Conservation (phyloP, 2,113 vertebrate genomes). For the Chionomys nivalis region DNA sequence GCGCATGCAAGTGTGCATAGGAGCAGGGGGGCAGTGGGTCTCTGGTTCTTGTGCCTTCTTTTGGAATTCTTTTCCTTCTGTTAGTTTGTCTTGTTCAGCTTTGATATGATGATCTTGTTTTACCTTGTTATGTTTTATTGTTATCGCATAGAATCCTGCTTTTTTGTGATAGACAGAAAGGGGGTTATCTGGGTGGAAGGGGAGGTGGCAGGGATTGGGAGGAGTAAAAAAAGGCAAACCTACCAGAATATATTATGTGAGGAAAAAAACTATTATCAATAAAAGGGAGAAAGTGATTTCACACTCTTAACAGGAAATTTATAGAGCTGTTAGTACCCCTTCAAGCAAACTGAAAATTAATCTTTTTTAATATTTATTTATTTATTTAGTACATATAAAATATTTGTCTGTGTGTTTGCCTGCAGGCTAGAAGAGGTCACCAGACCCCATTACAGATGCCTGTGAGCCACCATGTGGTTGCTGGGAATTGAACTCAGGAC, state of each 20-base stretch:
- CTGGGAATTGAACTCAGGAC: no score
- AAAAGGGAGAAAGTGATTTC: neutral
- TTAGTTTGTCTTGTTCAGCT: neutral
- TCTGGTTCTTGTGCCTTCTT: neutral
- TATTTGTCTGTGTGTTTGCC: no score
- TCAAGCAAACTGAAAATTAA: neutral
- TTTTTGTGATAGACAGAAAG: neutral
- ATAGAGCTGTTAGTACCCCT: neutral
- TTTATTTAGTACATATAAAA: no score
- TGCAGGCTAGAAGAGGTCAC: no score
- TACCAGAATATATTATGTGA: no score
- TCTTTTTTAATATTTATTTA: no score
- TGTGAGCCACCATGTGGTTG: no score
- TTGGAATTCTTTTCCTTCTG: neutral
- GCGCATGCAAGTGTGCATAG: no score
- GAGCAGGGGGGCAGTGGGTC: no score
- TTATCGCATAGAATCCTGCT: neutral
- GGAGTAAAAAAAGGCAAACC: neutral
- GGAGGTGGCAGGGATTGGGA: neutral
- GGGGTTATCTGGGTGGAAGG: no score
- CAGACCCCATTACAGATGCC: no score
- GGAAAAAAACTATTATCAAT: neutral
- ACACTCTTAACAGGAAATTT: neutral
- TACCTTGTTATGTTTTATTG: neutral
- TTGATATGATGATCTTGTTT: neutral